Conservation (phyloP, 1,140 invertebrate species). For the Physella acuta region DNA sequence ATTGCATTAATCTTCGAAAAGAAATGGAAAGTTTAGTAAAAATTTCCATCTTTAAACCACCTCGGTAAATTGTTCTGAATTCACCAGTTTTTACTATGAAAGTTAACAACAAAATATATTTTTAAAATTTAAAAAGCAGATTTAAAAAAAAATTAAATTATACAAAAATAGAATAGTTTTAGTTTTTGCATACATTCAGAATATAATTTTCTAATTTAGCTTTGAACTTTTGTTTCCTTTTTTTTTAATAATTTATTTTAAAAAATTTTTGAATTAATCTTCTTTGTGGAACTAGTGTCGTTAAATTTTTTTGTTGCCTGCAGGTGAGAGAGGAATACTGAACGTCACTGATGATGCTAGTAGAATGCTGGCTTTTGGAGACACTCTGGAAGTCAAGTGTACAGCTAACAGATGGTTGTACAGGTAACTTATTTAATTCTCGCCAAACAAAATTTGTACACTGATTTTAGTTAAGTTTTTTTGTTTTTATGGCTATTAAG, state of each 20-base stretch:
- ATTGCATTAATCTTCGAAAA: too few species aligned
- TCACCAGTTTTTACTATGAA: too few species aligned
- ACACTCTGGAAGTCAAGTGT: neutral
- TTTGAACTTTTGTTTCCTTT: too few species aligned
- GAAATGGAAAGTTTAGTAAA: too few species aligned
- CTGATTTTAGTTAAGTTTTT: neutral
- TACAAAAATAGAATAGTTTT: neutral
- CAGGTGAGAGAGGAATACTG: neutral
- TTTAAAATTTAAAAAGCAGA: too few species aligned
- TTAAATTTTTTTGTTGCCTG: neutral
- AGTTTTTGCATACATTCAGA: neutral
- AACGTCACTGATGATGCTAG: neutral
- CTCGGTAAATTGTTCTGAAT: too few species aligned
- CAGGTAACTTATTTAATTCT: neutral
- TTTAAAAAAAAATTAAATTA: neutral
- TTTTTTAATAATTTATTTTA: neutral
- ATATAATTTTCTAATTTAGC: neutral
- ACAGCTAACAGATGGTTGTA: conserved; percentile 4
- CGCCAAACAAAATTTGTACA: neutral
- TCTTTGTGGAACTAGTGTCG: too few species aligned
- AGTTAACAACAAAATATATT: too few species aligned
- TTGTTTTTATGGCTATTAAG: neutral
- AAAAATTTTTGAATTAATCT: neutral
- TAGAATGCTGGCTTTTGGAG: neutral
- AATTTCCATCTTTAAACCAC: too few species aligned